Evolutionary conservation across 2,888 invertebrate species (phyloP).

Genomic region (Hypercompe scribonia): DNA sequence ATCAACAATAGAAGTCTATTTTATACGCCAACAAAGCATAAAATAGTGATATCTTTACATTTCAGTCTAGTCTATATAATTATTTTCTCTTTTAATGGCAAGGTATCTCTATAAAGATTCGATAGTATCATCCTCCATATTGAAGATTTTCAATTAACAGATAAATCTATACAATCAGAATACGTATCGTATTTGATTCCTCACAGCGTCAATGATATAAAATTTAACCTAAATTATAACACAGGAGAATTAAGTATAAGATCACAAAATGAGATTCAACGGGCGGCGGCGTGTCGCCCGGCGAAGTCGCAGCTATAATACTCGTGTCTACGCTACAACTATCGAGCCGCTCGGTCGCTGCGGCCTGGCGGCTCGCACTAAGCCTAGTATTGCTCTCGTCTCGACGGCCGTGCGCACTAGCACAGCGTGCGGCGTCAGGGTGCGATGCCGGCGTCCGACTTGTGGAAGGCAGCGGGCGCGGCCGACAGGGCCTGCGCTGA

Average conservation of each 20-base stretch:
- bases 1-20: constrained; percentile 81
- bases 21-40: constrained; percentile 86
- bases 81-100: constrained; percentile 84
- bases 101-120: constrained; percentile 86
- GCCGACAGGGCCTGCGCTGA: constrained; percentile 84
- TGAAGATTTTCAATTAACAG: constrained; percentile 74
- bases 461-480: constrained; percentile 89
- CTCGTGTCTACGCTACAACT: constrained; percentile 84
- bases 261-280: constrained; percentile 87
- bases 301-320: constrained; percentile 84
- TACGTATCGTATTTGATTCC: constrained; percentile 83
- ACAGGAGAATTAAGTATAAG: constrained; percentile 87
- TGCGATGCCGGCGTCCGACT: constrained; percentile 93
- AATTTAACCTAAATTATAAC: constrained; percentile 87
- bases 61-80: constrained; percentile 87
- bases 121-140: constrained; percentile 82
- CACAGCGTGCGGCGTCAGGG: constrained; percentile 91
- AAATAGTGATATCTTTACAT: constrained; percentile 87
- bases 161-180: constrained; percentile 83
- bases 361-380: constrained; percentile 75
- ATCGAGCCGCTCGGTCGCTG: constrained; percentile 69
- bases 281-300: constrained; percentile 78
- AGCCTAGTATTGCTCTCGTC: constrained; percentile 85
- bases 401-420: constrained; percentile 76
- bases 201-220: constrained; percentile 87